A percentile compares a stretch with the other conserved stretches of the same genome.
These are phyloP conservation scores for Poecilobothrus nobilitatus DNA, from an alignment of 2,888 invertebrate genomes.

Conservation along the genomic window DNA sequence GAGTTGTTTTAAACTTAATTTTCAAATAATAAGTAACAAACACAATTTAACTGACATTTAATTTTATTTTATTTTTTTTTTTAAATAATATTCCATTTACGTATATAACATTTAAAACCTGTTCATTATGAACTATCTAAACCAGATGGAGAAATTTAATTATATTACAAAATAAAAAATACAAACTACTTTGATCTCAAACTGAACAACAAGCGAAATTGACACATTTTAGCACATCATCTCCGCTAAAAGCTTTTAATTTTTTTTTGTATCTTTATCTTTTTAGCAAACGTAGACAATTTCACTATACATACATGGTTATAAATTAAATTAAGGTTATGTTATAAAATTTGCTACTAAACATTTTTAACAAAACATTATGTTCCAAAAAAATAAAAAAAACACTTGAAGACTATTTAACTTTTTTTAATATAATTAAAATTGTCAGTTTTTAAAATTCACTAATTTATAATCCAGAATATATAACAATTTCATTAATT, in stretches of 20 bases:
- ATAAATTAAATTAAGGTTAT: neutral
- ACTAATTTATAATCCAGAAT: neutral
- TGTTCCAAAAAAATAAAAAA: no score
- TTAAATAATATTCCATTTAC: neutral
- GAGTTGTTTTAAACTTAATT: neutral
- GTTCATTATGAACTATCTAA: neutral
- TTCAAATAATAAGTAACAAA: neutral
- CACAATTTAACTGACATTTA: no score
- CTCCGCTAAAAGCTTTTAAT: neutral
- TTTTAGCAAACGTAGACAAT: constrained; percentile 1
- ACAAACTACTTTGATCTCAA: neutral
- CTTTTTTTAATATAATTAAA: no score
- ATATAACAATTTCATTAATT: neutral
- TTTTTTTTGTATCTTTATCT: no score
- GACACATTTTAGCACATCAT: constrained; percentile 1
- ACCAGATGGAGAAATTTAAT: neutral
- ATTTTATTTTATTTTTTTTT: no score
- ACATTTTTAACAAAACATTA: neutral
- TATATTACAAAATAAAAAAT: neutral
- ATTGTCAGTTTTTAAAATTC: no score
- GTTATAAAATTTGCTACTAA: neutral
- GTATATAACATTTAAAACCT: constrained; percentile 1
- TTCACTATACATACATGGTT: neutral
- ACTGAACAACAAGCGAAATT: neutral
- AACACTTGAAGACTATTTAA: no score